Percentiles rank a stretch among this genome's conserved stretches.
phyloP scores from a whole-genome alignment of 2,888 invertebrate species.

The Erebia palarica region DNA sequence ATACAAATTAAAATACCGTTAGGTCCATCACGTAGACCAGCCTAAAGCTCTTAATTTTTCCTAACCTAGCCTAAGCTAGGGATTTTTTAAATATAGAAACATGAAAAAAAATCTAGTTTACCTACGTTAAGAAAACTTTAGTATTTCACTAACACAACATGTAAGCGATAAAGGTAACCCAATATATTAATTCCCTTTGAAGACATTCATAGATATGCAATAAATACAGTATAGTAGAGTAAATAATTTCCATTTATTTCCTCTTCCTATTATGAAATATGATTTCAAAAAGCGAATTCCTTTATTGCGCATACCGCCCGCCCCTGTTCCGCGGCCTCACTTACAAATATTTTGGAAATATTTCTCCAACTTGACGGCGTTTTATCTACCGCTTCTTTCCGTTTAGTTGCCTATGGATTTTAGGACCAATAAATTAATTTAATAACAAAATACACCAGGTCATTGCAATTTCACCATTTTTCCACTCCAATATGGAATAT shows the following conservation, averaged over 20 bases:
- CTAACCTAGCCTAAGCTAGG: no score
- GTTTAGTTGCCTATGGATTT: conserved; percentile 73
- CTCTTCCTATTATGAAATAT: conserved; percentile 14
- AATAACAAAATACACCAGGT: neutral
- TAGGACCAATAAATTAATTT: conserved; percentile 23
- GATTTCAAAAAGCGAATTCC: conserved; percentile 23
- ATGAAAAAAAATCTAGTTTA: no score
- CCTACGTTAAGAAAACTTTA: no score
- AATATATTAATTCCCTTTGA: neutral
- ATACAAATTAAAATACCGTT: no score
- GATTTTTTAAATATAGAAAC: no score
- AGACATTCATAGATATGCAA: neutral
- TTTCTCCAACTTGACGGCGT: conserved; percentile 80
- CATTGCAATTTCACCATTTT: conserved; percentile 36
- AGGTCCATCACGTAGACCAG: no score
- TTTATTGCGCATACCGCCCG: conserved; percentile 45
- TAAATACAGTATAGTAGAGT: neutral
- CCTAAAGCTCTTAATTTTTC: no score
- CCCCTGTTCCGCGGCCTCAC: conserved; percentile 65
- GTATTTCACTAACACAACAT: no score
- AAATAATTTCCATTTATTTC: neutral
- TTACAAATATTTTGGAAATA: conserved; percentile 82
- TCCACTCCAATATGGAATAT: rapidly evolving
- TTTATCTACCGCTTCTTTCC: conserved; percentile 81
- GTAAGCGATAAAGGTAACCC: neutral